Percentiles rank a stretch among this genome's conserved stretches.
These are phyloP conservation scores for Coecobrya sp. DNA, from an alignment of 2,888 invertebrate species.

Conservation along the genomic window DNA sequence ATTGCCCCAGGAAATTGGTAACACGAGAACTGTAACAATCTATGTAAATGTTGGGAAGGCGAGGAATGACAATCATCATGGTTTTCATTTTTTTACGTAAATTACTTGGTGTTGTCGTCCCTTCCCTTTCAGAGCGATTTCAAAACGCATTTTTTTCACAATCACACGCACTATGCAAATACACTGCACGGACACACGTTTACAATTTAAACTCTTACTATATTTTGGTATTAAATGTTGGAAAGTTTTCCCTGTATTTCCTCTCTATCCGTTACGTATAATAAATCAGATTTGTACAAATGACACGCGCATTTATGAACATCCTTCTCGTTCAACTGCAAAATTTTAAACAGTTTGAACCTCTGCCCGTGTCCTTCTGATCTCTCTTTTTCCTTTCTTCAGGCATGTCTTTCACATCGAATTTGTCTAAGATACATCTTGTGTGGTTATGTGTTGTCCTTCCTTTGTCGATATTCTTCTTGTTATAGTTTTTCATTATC, in stretches of 20 bases:
- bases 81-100: not conserved
- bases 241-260: not conserved
- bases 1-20: conserved; percentile 2
- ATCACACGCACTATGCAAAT: not conserved
- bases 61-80: not conserved
- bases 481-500: not conserved
- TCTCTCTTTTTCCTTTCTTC: conserved; percentile 16
- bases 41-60: not conserved
- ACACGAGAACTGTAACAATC: not conserved
- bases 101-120: conserved; percentile 43
- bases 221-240: not conserved
- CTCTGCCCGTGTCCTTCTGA: not conserved
- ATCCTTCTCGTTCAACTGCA: not conserved
- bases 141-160: conserved; percentile 27
- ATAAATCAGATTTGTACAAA: not conserved
- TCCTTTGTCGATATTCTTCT: not conserved
- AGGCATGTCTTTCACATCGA: not conserved
- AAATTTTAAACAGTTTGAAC: not conserved
- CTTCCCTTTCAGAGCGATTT: conserved; percentile 22
- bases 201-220: not conserved
- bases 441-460: not conserved
- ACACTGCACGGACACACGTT: not conserved
- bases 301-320: conserved; percentile 11
- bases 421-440: not conserved
- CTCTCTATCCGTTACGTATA: not conserved